These are phyloP conservation scores for Lathamus discolor DNA, from an alignment of 2,113 vertebrate genomes.

Conservation along the genomic window DNA sequence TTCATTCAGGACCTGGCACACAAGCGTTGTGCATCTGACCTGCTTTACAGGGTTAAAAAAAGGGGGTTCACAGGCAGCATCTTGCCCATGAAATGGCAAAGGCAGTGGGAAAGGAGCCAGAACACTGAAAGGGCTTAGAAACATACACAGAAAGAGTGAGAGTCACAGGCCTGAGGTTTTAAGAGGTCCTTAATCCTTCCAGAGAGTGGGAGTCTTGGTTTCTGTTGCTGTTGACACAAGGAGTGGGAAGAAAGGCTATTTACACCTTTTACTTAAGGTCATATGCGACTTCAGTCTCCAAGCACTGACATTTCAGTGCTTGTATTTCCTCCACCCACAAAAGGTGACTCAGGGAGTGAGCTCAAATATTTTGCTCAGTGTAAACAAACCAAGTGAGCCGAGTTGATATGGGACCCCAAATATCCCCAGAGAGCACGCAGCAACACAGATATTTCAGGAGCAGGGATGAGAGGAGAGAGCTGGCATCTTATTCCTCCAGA, in stretches of 20 bases:
- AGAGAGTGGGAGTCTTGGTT: neutral
- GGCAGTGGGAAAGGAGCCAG: neutral
- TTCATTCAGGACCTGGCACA: neutral
- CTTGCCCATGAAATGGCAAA: neutral
- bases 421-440: accelerated
- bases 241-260: neutral
- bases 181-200: neutral
- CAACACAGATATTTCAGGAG: neutral
- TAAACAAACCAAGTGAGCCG: neutral
- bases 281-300: neutral
- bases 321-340: neutral
- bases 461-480: neutral
- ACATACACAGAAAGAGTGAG: neutral
- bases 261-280: neutral
- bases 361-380: neutral
- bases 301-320: neutral
- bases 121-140: neutral
- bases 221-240: neutral
- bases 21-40: neutral
- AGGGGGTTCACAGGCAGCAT: neutral
- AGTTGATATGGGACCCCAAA: neutral
- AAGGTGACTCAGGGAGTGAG: neutral
- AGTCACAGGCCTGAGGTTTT: neutral
- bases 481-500: neutral
- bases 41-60: neutral